Percentiles rank a stretch among this genome's conserved stretches.
Evolutionary conservation across 2,888 invertebrate genomes (phyloP).

Genomic region (Phengaris alcon): DNA sequence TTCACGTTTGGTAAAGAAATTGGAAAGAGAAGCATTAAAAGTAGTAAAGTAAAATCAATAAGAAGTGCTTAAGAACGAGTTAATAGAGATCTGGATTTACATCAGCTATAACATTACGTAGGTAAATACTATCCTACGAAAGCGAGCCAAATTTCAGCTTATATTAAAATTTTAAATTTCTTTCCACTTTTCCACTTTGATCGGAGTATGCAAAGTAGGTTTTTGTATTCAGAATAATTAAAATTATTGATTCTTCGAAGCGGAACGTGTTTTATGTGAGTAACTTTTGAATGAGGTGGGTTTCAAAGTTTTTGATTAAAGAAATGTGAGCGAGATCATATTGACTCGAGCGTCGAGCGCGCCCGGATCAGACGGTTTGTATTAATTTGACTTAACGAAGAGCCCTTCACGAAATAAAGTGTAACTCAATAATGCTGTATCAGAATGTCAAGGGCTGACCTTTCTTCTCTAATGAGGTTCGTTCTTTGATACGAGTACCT

Average conservation of each 20-base stretch:
- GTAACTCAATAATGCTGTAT: conserved; percentile 33
- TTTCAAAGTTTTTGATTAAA: conserved; percentile 15
- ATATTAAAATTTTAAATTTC: conserved; percentile 1
- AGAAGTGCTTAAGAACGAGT: conserved; percentile 5
- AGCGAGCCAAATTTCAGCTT: background rate
- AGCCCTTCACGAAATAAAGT: conserved; percentile 29
- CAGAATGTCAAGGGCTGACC: conserved; percentile 46
- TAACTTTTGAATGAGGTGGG: background rate
- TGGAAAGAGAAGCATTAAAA: background rate
- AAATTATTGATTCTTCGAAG: conserved; percentile 13
- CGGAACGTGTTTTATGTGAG: background rate
- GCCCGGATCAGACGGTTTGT: conserved; percentile 13
- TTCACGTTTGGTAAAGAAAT: background rate
- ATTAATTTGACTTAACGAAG: conserved; percentile 28
- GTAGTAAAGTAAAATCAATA: conserved; percentile 8
- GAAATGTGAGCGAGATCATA: background rate
- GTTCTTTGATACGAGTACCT: conserved; percentile 41
- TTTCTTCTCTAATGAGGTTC: conserved; percentile 42
- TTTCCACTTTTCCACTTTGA: conserved; percentile 12
- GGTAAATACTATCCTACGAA: background rate
- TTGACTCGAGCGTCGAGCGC: background rate
- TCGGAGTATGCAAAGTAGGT: conserved; percentile 11
- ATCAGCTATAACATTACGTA: background rate
- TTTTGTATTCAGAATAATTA: conserved; percentile 22
- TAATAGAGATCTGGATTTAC: background rate